Percentiles rank a stretch among this genome's conserved stretches.
Evolutionary conservation across 1,140 invertebrate species (phyloP).

Genomic region (Maniola jurtina): DNA sequence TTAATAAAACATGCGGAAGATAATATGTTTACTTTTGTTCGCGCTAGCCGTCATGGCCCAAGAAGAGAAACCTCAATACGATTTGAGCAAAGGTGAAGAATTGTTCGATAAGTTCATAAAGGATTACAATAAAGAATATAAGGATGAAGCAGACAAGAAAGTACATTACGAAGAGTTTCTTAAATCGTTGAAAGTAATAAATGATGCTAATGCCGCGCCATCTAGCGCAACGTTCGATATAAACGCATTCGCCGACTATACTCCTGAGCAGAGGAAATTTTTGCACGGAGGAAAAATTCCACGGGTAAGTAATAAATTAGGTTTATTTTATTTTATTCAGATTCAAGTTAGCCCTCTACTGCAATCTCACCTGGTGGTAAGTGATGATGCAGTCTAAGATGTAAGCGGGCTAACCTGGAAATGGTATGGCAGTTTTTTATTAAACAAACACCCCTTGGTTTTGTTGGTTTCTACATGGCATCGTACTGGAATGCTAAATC

Average conservation of each 20-base stretch:
- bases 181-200: constrained; percentile 24
- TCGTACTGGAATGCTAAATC: too few relatives aligned
- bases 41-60: neutral
- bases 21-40: neutral
- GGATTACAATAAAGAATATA: constrained; percentile 32
- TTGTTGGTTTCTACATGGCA: too few relatives aligned
- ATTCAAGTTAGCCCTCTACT: too few relatives aligned
- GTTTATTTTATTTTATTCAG: too few relatives aligned
- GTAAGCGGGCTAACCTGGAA: too few relatives aligned
- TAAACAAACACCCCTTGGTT: too few relatives aligned
- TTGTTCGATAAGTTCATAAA: constrained; percentile 33
- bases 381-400: too few relatives aligned
- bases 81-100: constrained; percentile 24
- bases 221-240: constrained; percentile 23
- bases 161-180: constrained; percentile 32
- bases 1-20: neutral
- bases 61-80: constrained; percentile 26
- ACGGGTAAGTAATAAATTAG: neutral
- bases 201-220: constrained; percentile 26
- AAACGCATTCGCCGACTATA: constrained; percentile 31
- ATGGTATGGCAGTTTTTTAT: too few relatives aligned
- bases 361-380: too few relatives aligned
- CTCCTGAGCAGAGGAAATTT: constrained; percentile 17
- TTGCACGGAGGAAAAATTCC: neutral
- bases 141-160: constrained; percentile 25